Evolutionary conservation across 2,797 vertebrate species (phyloP).

Genomic region (Rhyacichthys aspro): DNA sequence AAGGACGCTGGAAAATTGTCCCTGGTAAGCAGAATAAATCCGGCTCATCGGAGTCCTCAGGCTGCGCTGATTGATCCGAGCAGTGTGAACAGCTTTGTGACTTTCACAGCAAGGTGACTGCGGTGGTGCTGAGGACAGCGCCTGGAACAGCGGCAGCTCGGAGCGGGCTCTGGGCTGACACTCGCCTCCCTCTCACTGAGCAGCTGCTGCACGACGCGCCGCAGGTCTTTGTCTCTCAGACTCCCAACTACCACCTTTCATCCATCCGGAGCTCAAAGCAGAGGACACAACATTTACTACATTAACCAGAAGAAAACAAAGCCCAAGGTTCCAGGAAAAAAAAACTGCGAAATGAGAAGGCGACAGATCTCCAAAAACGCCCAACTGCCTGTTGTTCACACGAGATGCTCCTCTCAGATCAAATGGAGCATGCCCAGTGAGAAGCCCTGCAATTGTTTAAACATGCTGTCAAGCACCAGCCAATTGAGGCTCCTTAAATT

Average conservation of each 20-base stretch:
- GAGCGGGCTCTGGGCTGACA: constrained; percentile 46
- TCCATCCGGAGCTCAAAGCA: constrained; percentile 4
- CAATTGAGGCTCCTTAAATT: constrained; percentile 29
- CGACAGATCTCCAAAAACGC: constrained; percentile 41
- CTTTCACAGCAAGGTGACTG: constrained; percentile 79
- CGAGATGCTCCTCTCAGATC: constrained; percentile 33
- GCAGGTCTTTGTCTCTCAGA: constrained; percentile 64
- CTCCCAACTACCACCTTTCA: constrained; percentile 29
- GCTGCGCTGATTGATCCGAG: constrained; percentile 42
- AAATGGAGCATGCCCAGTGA: constrained; percentile 68
- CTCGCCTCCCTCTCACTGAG: constrained; percentile 69
- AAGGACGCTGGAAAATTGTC: constrained; percentile 13
- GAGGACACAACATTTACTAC: constrained; percentile 11
- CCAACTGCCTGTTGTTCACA: constrained; percentile 59
- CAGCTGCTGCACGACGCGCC: constrained; percentile 39
- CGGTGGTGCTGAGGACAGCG: constrained; percentile 80
- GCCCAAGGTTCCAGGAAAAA: constrained; percentile 6
- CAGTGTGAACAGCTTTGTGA: constrained; percentile 51
- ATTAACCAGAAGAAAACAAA: background rate
- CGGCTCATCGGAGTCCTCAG: constrained; percentile 43
- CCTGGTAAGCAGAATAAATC: constrained; percentile 23
- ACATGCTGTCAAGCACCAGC: constrained; percentile 35
- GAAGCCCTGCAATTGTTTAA: constrained; percentile 22
- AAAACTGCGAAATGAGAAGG: constrained; percentile 29
- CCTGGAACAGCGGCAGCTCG: constrained; percentile 24